Percentiles rank a stretch among this genome's conserved stretches.
Conservation (phyloP, 2,888 invertebrate genomes). For the Leptura quadrifasciata region DNA sequence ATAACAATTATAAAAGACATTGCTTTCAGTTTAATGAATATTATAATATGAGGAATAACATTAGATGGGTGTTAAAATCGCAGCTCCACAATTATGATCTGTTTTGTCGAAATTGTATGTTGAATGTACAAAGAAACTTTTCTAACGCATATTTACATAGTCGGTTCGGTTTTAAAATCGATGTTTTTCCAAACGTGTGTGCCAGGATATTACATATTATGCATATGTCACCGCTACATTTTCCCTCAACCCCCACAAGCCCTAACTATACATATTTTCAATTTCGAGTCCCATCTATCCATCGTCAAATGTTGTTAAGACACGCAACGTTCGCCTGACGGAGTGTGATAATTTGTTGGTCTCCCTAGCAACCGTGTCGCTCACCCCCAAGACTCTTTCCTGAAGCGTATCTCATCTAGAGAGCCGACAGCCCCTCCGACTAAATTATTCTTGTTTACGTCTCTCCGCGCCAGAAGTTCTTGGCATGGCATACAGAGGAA, state of each 20-base stretch:
- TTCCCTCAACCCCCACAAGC: neutral
- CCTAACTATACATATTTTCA: neutral
- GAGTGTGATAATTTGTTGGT: constrained; percentile 59
- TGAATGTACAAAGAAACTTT: too few relatives aligned
- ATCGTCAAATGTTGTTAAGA: constrained; percentile 35
- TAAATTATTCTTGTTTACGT: constrained; percentile 1
- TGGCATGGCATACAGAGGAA: constrained; percentile 24
- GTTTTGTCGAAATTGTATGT: too few relatives aligned
- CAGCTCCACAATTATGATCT: too few relatives aligned
- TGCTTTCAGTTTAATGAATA: too few relatives aligned
- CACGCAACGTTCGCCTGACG: constrained; percentile 43
- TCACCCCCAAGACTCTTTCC: constrained; percentile 55
- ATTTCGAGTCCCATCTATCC: constrained; percentile 19
- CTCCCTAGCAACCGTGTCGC: constrained; percentile 55
- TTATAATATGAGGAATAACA: too few relatives aligned
- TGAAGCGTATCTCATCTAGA: constrained; percentile 23
- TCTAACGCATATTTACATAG: too few relatives aligned
- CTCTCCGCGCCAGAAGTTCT: constrained; percentile 16
- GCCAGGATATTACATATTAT: neutral
- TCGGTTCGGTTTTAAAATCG: too few relatives aligned
- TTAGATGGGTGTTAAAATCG: too few relatives aligned
- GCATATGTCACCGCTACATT: neutral
- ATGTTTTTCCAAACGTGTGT: too few relatives aligned
- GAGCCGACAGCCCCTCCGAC: constrained; percentile 10
- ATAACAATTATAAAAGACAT: too few relatives aligned